These are phyloP conservation scores for Mormyrops attenuatus DNA, from an alignment of 2,797 vertebrate species.

Conservation along the genomic window DNA sequence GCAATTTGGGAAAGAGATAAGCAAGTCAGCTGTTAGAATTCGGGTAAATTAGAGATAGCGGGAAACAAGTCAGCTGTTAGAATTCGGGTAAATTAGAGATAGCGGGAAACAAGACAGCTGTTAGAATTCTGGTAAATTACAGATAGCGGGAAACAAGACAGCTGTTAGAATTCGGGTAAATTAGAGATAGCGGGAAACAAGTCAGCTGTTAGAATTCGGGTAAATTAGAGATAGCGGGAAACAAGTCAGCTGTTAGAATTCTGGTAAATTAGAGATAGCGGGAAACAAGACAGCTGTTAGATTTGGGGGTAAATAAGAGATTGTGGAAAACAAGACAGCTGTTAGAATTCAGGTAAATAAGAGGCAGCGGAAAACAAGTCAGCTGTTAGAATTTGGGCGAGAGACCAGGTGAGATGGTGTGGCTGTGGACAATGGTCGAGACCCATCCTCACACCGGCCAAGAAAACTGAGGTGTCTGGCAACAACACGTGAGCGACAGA, in stretches of 20 bases:
- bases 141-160: too few species aligned
- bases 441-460: background rate
- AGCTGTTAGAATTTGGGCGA: background rate
- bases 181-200: too few species aligned
- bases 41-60: too few species aligned
- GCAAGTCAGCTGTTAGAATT: background rate
- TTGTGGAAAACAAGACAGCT: too few species aligned
- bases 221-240: background rate
- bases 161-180: too few species aligned
- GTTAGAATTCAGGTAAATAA: background rate
- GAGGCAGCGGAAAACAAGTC: background rate
- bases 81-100: too few species aligned
- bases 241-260: background rate
- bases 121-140: too few species aligned
- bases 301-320: too few species aligned
- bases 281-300: too few species aligned
- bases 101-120: too few species aligned
- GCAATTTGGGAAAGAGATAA: background rate
- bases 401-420: background rate
- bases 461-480: background rate
- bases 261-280: too few species aligned
- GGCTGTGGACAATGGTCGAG: background rate
- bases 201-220: background rate
- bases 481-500: background rate
- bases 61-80: too few species aligned